phyloP scores from a whole-genome alignment of 2,888 invertebrate genomes.

The Hermodice carunculata region DNA sequence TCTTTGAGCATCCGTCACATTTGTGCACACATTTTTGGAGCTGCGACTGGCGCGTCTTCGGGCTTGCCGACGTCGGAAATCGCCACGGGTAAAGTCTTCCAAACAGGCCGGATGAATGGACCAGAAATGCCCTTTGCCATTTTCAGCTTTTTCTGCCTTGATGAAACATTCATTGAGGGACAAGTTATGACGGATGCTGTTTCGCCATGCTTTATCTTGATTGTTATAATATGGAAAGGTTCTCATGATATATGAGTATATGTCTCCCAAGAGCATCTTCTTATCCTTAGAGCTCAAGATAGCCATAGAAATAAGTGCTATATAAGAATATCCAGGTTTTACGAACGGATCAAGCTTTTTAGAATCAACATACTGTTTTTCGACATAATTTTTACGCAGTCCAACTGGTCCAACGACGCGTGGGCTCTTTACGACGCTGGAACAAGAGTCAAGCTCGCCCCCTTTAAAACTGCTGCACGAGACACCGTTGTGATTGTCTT shows the following conservation, averaged over 20 bases:
- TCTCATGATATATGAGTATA: constrained; percentile 64
- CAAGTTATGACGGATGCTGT: constrained; percentile 65
- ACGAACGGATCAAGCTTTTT: no score
- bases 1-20: no score
- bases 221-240: constrained; percentile 62
- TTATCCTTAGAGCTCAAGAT: constrained; percentile 55
- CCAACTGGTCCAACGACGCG: no score
- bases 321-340: constrained; percentile 64
- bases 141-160: constrained; percentile 71
- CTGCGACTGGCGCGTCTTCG: constrained; percentile 94
- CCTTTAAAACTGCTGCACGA: no score
- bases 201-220: constrained; percentile 64
- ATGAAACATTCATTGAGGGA: constrained; percentile 66
- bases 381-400: no score
- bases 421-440: no score
- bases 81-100: constrained; percentile 95
- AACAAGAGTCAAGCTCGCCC: no score
- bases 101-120: constrained; percentile 97
- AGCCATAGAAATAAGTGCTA: constrained; percentile 66
- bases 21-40: no score
- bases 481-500: no score
- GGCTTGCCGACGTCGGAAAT: constrained; percentile 94
- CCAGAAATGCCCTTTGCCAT: constrained; percentile 99
- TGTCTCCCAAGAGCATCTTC: constrained; percentile 62
- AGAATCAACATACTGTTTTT: no score